Percentiles rank a stretch among this genome's conserved stretches.
These are phyloP conservation scores for Diabrotica virgifera DNA, from an alignment of 1,140 invertebrate species.

Conservation along the genomic window DNA sequence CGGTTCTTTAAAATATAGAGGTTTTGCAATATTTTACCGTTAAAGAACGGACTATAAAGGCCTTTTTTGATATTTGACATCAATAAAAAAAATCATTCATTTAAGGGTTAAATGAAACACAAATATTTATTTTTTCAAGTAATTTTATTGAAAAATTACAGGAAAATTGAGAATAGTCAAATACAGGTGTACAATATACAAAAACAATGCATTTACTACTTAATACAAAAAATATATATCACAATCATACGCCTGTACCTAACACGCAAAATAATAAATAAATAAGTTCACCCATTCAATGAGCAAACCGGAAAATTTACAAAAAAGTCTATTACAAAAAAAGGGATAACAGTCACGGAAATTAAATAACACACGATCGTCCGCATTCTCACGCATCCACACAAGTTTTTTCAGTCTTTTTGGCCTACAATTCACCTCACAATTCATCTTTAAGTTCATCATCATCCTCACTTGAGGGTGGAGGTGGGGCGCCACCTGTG, in stretches of 20 bases:
- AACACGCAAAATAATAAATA: slow-evolving; percentile 26
- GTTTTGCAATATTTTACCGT: no score
- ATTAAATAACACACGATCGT: background rate
- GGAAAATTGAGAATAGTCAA: slow-evolving; percentile 4
- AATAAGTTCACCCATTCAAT: slow-evolving; percentile 19
- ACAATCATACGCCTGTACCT: slow-evolving; percentile 14
- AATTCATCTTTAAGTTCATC: slow-evolving; percentile 86
- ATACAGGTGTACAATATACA: slow-evolving; percentile 12
- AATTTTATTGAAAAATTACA: slow-evolving; percentile 21
- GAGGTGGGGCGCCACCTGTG: slow-evolving; percentile 70
- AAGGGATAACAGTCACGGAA: background rate
- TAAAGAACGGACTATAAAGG: no score
- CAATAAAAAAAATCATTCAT: no score
- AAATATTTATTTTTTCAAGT: background rate
- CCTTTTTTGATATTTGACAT: no score
- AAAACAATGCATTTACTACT: no score
- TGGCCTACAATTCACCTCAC: slow-evolving; percentile 53
- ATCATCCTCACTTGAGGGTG: slow-evolving; percentile 61
- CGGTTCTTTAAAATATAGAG: no score
- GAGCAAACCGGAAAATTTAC: slow-evolving; percentile 5
- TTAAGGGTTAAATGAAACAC: no score
- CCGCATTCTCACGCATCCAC: slow-evolving; percentile 17
- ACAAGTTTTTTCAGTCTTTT: slow-evolving; percentile 28
- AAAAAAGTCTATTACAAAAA: slow-evolving; percentile 24
- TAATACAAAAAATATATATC: slow-evolving; percentile 10